These are phyloP conservation scores for Lutjanus argentimaculatus DNA, from an alignment of 2,797 vertebrate species.

Conservation along the genomic window DNA sequence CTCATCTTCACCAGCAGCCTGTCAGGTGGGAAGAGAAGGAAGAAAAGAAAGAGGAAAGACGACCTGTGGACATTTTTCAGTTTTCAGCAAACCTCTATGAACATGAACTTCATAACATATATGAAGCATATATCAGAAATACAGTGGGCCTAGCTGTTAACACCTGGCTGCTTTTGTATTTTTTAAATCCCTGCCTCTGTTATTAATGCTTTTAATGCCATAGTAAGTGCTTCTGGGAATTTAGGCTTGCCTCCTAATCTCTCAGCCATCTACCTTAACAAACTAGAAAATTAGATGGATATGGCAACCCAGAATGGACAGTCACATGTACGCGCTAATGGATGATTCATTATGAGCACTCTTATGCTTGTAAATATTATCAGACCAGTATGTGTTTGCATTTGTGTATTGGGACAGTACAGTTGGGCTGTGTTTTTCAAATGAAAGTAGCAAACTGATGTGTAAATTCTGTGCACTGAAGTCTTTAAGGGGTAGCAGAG, in stretches of 20 bases:
- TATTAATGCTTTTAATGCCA: slow-evolving; percentile 56
- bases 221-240: slow-evolving; percentile 54
- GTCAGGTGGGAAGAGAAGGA: no score
- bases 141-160: slow-evolving; percentile 11
- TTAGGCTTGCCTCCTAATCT: slow-evolving; percentile 41
- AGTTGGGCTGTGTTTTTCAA: slow-evolving; percentile 36
- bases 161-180: slow-evolving; percentile 19
- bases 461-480: slow-evolving; percentile 65
- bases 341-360: slow-evolving; percentile 54
- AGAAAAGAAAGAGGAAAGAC: no score
- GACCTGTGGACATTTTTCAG: no score
- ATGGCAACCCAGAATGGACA: slow-evolving; percentile 34
- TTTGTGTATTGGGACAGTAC: slow-evolving; percentile 22
- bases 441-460: slow-evolving; percentile 71
- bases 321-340: slow-evolving; percentile 58
- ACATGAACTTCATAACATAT: no score
- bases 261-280: slow-evolving; percentile 46
- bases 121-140: no score
- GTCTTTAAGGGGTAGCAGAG: slow-evolving; percentile 75
- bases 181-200: slow-evolving; percentile 28
- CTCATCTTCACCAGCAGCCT: no score
- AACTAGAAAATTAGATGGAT: slow-evolving; percentile 44
- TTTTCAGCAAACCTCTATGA: no score
- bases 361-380: slow-evolving; percentile 51
- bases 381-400: slow-evolving; percentile 23